A percentile compares a stretch with the other conserved stretches of the same genome.
These are phyloP conservation scores for Orientallactaga sibirica DNA, from an alignment of 2,797 vertebrate species.

Conservation along the genomic window DNA sequence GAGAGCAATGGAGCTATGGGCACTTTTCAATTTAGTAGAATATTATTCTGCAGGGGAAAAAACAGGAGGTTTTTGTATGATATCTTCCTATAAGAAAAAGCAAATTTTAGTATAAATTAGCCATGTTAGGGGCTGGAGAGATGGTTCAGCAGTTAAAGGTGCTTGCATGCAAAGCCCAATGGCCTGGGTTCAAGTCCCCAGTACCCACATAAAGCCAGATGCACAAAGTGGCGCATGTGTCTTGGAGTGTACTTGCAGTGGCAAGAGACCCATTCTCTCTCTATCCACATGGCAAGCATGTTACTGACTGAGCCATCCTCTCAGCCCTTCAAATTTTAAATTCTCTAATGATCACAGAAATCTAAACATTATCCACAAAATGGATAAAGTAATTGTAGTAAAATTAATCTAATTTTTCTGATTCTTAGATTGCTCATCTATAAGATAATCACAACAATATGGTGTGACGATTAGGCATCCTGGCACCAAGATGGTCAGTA, in stretches of 20 bases:
- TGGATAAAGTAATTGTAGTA: not conserved
- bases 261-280: too few species aligned
- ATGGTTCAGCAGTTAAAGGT: too few species aligned
- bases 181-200: too few species aligned
- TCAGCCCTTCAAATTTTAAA: not conserved
- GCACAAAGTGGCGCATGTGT: too few species aligned
- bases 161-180: too few species aligned
- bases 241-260: too few species aligned
- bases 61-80: not conserved
- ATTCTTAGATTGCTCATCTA: not conserved
- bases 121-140: not conserved
- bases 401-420: slow-evolving; percentile 14
- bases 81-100: slow-evolving; percentile 19
- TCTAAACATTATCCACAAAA: not conserved
- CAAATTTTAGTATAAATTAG: slow-evolving; percentile 51
- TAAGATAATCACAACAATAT: slow-evolving; percentile 8
- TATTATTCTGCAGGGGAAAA: slow-evolving; percentile 50
- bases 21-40: slow-evolving; percentile 35
- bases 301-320: not conserved
- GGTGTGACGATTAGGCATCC: not conserved
- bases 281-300: too few species aligned
- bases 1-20: not conserved
- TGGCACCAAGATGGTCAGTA: not conserved
- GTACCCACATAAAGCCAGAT: too few species aligned
- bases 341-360: not conserved